Evolutionary conservation across 2,888 invertebrate species (phyloP).

Genomic region (Synanthedon vespiformis): DNA sequence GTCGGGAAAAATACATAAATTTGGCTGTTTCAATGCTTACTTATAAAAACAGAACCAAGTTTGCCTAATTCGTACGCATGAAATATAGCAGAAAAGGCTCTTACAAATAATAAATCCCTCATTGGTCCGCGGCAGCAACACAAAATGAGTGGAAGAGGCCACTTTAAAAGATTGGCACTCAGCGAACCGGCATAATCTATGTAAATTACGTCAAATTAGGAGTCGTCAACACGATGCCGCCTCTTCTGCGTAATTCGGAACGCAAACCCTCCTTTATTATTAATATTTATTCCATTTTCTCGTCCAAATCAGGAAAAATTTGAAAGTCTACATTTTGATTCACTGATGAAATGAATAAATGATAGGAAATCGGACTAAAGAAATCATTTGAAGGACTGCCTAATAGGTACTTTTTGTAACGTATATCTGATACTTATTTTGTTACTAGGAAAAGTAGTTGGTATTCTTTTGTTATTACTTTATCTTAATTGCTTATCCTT

Average conservation of each 20-base stretch:
- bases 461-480: no score
- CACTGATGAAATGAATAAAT: slow-evolving; percentile 55
- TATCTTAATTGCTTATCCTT: no score
- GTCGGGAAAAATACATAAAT: no score
- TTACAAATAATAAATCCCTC: slow-evolving; percentile 57
- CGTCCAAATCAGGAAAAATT: slow-evolving; percentile 44
- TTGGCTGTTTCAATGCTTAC: no score
- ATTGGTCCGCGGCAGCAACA: slow-evolving; percentile 51
- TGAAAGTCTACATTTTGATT: slow-evolving; percentile 45
- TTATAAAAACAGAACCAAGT: not conserved
- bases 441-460: no score
- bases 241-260: slow-evolving; percentile 56
- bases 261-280: slow-evolving; percentile 68
- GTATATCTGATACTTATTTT: no score
- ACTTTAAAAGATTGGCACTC: slow-evolving; percentile 71
- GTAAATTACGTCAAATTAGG: slow-evolving; percentile 70
- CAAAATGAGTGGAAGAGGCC: slow-evolving; percentile 65
- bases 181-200: slow-evolving; percentile 69
- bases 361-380: slow-evolving; percentile 10
- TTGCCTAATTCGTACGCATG: slow-evolving; percentile 18
- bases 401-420: no score
- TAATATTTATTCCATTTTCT: slow-evolving; percentile 66
- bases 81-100: slow-evolving; percentile 35
- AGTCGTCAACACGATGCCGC: slow-evolving; percentile 61
- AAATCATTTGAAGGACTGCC: no score